These are phyloP conservation scores for Odontesthes bonariensis DNA, from an alignment of 2,113 vertebrate genomes.

Conservation along the genomic window DNA sequence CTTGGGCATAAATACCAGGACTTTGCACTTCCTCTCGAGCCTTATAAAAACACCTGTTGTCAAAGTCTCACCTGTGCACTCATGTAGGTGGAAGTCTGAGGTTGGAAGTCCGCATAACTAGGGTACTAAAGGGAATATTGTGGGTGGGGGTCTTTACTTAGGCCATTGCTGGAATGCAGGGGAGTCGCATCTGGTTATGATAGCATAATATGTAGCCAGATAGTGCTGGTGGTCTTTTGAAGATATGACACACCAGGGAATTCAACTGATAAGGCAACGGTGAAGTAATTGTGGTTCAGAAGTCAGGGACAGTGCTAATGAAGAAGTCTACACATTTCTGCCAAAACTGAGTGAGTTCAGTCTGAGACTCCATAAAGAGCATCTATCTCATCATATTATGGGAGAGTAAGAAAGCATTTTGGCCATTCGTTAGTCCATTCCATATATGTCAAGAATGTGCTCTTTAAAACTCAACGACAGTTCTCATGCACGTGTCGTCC, in stretches of 20 bases:
- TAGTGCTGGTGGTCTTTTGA: conserved; percentile 27
- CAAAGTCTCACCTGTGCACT: conserved; percentile 67
- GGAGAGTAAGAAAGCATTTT: conserved; percentile 3
- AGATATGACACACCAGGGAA: conserved; percentile 34
- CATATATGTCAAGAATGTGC: conserved; percentile 18
- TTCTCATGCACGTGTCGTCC: conserved; percentile 26
- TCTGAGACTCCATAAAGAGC: conserved; percentile 9
- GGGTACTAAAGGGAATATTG: conserved; percentile 17
- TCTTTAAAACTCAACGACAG: conserved; percentile 13
- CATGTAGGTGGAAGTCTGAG: conserved; percentile 24
- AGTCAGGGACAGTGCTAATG: conserved; percentile 22
- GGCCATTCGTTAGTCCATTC: background rate
- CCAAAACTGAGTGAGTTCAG: conserved; percentile 11
- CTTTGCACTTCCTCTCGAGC: conserved; percentile 75
- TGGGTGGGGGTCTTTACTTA: conserved; percentile 10
- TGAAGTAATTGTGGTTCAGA: conserved; percentile 30
- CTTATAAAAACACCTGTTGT: conserved; percentile 79
- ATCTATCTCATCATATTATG: conserved; percentile 11
- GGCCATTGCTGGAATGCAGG: conserved; percentile 8
- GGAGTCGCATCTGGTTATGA: conserved; percentile 24
- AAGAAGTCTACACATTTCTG: conserved; percentile 21
- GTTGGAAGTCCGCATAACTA: background rate
- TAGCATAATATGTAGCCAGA: conserved; percentile 29
- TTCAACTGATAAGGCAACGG: conserved; percentile 28
- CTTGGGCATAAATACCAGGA: conserved; percentile 72